These are phyloP conservation scores for Larimichthys crocea DNA, from an alignment of 2,113 vertebrate genomes.

Conservation along the genomic window DNA sequence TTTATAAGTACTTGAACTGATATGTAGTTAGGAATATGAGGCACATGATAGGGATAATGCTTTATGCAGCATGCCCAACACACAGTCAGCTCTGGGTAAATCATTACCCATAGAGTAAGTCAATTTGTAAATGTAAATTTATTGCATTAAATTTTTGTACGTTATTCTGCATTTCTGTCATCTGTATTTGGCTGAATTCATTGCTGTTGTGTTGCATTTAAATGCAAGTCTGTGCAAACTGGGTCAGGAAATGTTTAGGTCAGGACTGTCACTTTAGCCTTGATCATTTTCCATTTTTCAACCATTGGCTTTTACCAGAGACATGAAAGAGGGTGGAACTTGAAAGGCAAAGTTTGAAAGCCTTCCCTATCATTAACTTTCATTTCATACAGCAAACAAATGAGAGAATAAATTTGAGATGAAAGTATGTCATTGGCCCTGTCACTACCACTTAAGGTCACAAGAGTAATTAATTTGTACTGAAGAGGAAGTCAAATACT, in stretches of 20 bases:
- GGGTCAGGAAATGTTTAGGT: conserved; percentile 48
- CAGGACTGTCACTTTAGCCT: conserved; percentile 35
- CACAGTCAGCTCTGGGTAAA: not conserved
- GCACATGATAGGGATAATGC: conserved; percentile 3
- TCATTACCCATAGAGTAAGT: not conserved
- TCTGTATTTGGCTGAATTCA: conserved; percentile 5
- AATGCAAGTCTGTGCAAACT: conserved; percentile 47
- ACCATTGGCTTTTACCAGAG: conserved; percentile 26
- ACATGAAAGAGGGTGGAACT: conserved; percentile 68
- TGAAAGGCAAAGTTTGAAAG: conserved; percentile 70
- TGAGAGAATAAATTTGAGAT: conserved; percentile 66
- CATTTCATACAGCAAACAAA: conserved; percentile 68
- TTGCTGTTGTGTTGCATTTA: not conserved
- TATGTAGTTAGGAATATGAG: conserved; percentile 1
- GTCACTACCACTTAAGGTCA: conserved; percentile 67
- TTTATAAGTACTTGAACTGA: not conserved
- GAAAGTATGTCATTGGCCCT: conserved; percentile 67
- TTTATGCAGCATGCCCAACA: not conserved
- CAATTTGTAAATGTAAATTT: not conserved
- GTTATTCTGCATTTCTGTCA: not conserved
- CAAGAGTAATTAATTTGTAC: conserved; percentile 70
- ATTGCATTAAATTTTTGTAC: not conserved
- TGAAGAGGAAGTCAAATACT: conserved; percentile 60
- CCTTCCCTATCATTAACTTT: conserved; percentile 59
- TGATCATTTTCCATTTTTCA: conserved; percentile 59